Evolutionary conservation across 2,797 vertebrate species (phyloP).

Genomic region (Cygnus olor): DNA sequence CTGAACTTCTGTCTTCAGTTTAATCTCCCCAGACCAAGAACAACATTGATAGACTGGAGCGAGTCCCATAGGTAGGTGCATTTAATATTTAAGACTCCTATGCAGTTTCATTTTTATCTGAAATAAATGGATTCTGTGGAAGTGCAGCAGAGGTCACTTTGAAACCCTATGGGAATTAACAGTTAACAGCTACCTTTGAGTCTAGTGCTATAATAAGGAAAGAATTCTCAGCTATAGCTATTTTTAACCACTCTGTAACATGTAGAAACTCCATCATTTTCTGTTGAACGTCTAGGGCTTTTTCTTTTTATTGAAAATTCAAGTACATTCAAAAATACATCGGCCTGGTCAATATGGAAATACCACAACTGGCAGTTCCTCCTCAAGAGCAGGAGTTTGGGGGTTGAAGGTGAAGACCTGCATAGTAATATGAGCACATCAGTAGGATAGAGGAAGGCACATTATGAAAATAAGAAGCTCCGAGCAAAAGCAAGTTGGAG

Average conservation of each 20-base stretch:
- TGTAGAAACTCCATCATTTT: background rate
- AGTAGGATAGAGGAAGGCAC: background rate
- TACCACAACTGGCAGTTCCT: rapidly evolving
- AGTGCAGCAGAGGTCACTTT: background rate
- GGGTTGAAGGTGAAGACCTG: background rate
- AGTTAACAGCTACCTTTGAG: background rate
- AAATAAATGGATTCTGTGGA: background rate
- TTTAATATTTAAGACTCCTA: background rate
- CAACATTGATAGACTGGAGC: background rate
- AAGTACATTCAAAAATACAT: background rate
- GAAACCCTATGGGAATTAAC: background rate
- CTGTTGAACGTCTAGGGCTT: background rate
- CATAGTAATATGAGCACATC: background rate
- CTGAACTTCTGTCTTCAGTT: background rate
- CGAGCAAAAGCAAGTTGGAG: background rate
- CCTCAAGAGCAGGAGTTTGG: background rate
- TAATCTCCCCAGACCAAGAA: background rate
- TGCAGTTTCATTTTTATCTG: background rate
- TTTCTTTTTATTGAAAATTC: background rate
- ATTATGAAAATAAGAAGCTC: background rate
- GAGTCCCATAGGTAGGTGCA: background rate
- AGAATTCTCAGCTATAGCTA: background rate
- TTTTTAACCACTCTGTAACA: background rate
- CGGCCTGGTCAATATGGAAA: background rate
- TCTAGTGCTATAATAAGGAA: background rate